These are phyloP conservation scores for Bradypus variegatus DNA, from an alignment of 2,797 vertebrate species.

Conservation along the genomic window DNA sequence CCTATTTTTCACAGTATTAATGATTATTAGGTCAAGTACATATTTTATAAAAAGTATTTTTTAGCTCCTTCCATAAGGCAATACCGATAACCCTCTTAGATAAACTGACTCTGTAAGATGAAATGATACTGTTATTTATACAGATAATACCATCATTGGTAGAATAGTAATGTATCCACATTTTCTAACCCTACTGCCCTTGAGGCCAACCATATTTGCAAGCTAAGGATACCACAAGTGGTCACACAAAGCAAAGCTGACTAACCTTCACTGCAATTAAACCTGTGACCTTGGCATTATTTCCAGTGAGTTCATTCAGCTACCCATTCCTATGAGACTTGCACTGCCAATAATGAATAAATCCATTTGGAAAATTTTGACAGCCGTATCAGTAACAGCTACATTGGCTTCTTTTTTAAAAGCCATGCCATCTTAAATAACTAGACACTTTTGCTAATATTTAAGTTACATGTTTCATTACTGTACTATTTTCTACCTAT, in stretches of 20 bases:
- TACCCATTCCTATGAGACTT: neutral
- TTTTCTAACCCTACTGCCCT: neutral
- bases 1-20: conserved; percentile 1
- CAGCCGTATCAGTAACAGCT: neutral
- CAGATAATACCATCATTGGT: neutral
- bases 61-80: conserved; percentile 1
- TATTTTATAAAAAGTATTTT: conserved; percentile 26
- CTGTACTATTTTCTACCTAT: neutral
- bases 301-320: conserved; percentile 31
- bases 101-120: neutral
- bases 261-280: neutral
- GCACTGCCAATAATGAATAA: conserved; percentile 11
- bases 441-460: conserved; percentile 8
- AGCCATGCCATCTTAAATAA: conserved; percentile 10
- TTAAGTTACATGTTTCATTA: conserved; percentile 31
- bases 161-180: neutral
- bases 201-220: conserved; percentile 13
- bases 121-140: neutral
- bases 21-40: conserved; percentile 2
- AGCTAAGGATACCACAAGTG: neutral
- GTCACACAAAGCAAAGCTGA: neutral
- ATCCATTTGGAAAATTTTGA: conserved; percentile 29
- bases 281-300: neutral
- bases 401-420: conserved; percentile 8
- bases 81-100: neutral